A percentile compares a stretch with the other conserved stretches of the same genome.
phyloP scores from a whole-genome alignment of 1,140 invertebrate species.

The Coptotermes formosanus region DNA sequence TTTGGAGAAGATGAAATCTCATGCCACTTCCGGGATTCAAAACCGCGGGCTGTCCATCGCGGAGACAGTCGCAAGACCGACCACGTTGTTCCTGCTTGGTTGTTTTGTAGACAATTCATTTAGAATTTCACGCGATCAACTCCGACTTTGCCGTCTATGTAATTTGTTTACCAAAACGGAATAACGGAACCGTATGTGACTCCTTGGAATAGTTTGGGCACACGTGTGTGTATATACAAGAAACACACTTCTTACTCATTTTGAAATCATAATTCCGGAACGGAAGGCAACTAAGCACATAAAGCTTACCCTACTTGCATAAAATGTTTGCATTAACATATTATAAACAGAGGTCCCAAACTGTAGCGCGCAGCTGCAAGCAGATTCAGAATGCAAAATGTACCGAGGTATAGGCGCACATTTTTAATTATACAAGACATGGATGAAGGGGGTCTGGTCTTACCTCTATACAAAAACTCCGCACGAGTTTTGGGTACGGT shows the following conservation, averaged over 20 bases:
- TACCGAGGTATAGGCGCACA: not conserved
- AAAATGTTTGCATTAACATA: not conserved
- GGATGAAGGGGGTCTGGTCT: not conserved
- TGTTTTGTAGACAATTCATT: no score
- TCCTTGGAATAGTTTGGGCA: no score
- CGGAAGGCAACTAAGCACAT: not conserved
- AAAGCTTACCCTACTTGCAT: not conserved
- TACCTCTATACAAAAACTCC: not conserved
- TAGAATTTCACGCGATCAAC: no score
- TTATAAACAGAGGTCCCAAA: not conserved
- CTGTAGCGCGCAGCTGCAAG: not conserved
- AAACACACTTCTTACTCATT: not conserved
- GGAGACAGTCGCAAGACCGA: no score
- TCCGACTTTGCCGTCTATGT: no score
- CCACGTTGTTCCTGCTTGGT: no score
- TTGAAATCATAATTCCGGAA: not conserved
- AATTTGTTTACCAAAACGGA: no score
- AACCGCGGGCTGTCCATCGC: no score
- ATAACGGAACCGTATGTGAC: no score
- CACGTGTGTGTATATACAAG: not conserved
- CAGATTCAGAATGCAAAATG: not conserved
- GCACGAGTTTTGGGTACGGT: not conserved
- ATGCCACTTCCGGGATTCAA: no score
- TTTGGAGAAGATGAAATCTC: no score
- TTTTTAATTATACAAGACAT: not conserved